Evolutionary conservation across 2,888 invertebrate species (phyloP), one percentile per base, ranked within the genome.

Genomic region (Troides helena): DNA sequence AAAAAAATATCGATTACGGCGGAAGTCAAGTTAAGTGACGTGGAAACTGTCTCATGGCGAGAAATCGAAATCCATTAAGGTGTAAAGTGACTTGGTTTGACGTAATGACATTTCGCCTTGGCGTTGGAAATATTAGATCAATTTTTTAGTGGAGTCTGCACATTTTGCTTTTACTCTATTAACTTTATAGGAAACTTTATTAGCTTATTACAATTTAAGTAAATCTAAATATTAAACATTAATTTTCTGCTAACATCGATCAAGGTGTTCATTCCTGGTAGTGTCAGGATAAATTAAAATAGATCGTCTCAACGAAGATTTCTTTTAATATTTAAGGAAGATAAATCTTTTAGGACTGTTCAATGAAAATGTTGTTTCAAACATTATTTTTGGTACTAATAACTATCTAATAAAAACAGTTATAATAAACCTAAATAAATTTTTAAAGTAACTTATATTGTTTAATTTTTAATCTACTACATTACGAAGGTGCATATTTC

Each of bases 21-120:
- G 92, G 92, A 92, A 91, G 86, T 89, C 80, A 80, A 80, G 85
- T 80, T 86, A 88, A 91, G 88, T 88, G 90, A 86, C 71, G 88
- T 82, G 88, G 89, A 91, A 90, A 91, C 84, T 88, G 88, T 89
- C 90, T 85, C 86, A 86, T 86, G 85, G 82, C 82, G 80, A 82
- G 80, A 82, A 83, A 82, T 83, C 81, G 80, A 80, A 83, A 81
- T 87, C 87, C 88, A 89, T 88, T 88, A 87, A 80, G 82, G 89
- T 88, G 87, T 89, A 82, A 86, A 85, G 83, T 86, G 85, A 88
- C 84, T 83, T 73, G 80, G 76, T 81, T 80, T 85, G 86, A 86
- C 86, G 78, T 83, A 81, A 83, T 81, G 84, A 84, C 78, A 76
- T 79, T 77, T 64, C 75, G 69, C 73, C 72, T 74, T 73, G 75